These are phyloP conservation scores for Catalaphyllia jardinei DNA, from an alignment of 64 coral and sea anemone species.

Conservation along the genomic window DNA sequence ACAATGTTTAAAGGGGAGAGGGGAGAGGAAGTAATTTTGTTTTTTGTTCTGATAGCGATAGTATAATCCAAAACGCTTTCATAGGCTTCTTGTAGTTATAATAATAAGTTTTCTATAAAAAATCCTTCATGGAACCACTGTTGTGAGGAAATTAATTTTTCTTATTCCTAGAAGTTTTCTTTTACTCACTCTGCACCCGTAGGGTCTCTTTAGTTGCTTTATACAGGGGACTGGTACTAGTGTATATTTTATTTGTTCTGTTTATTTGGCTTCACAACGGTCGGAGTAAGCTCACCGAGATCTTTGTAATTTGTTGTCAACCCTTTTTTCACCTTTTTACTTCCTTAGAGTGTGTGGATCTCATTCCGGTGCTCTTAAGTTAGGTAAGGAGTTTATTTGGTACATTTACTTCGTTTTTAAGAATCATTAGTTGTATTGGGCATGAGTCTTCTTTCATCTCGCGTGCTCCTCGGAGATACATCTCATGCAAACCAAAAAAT, in stretches of 20 bases:
- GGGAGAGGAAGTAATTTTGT: background rate
- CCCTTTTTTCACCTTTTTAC: background rate
- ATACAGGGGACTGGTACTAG: constrained; percentile 7
- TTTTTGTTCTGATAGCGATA: background rate
- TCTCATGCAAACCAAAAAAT: no score
- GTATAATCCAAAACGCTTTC: no score
- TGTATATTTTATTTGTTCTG: background rate
- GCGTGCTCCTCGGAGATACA: no score
- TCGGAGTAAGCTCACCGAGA: background rate
- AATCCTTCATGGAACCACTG: background rate
- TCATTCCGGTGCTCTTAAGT: background rate
- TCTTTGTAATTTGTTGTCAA: background rate
- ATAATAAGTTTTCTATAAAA: background rate
- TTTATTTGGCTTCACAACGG: constrained; percentile 25
- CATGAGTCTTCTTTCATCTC: no score
- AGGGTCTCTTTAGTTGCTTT: background rate
- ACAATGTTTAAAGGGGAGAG: background rate
- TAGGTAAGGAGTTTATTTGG: background rate
- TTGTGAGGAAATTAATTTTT: background rate
- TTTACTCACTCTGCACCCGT: background rate
- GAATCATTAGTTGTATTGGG: background rate
- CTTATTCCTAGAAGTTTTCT: background rate
- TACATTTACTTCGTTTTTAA: background rate
- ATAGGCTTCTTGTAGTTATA: background rate
- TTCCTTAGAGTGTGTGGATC: no score